These are phyloP conservation scores for Stomatorhinus ivindoensis DNA, from an alignment of 2,113 vertebrate species.

Conservation along the genomic window DNA sequence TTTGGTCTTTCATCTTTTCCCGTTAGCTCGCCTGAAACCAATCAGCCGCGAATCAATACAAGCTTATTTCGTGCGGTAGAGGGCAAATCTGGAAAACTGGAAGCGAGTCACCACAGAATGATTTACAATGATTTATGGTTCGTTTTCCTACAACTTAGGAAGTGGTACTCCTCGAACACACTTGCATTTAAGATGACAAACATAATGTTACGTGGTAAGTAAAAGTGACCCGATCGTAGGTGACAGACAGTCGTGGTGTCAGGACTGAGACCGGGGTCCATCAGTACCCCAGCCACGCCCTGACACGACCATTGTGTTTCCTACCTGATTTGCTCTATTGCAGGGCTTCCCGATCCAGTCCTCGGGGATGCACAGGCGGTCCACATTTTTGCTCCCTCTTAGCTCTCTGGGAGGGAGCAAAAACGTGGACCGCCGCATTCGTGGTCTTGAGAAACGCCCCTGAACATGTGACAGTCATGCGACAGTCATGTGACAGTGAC, in stretches of 20 bases:
- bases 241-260: neutral
- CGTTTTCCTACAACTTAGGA: neutral
- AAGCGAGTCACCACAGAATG: neutral
- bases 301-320: neutral
- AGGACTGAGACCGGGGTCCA: neutral
- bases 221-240: neutral
- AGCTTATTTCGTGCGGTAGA: neutral
- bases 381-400: neutral
- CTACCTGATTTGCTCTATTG: neutral
- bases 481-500: neutral
- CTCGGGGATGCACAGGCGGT: neutral
- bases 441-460: neutral
- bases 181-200: neutral
- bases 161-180: neutral
- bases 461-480: neutral
- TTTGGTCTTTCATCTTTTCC: conserved; percentile 4
- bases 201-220: neutral
- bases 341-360: neutral
- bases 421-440: neutral
- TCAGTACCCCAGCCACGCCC: neutral
- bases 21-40: neutral
- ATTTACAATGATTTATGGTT: neutral
- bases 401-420: neutral
- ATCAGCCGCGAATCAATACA: neutral
- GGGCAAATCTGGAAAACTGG: neutral